Percentiles rank a stretch among this genome's conserved stretches.
Evolutionary conservation across 1,140 invertebrate genomes (phyloP).

Genomic region (Amphibalanus amphitrite): DNA sequence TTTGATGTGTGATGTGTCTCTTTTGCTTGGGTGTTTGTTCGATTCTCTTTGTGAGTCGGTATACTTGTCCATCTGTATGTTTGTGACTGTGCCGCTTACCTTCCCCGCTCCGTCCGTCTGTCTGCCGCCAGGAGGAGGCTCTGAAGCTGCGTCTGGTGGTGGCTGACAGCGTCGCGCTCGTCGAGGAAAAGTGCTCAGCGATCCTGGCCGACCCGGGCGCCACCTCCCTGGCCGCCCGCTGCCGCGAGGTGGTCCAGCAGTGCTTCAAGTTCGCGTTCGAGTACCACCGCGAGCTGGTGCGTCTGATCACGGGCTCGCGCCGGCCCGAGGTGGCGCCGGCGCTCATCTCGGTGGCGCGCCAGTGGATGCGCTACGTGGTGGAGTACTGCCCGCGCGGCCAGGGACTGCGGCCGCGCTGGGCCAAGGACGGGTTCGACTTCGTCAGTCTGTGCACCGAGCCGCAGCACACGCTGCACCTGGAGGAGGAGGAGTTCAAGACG

Average conservation of each 20-base stretch:
- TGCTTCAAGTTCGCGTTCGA: conserved; percentile 78
- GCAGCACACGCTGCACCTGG: conserved; percentile 41
- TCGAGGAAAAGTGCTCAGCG: conserved; percentile 9
- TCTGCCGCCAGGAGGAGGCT: conserved; percentile 11
- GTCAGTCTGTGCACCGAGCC: conserved; percentile 64
- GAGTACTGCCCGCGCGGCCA: conserved; percentile 62
- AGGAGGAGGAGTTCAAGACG: conserved; percentile 51
- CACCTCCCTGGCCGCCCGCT: too few relatives aligned
- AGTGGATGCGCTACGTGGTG: conserved; percentile 75
- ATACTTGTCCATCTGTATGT: neutral
- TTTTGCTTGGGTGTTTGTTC: too few relatives aligned
- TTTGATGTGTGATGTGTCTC: too few relatives aligned
- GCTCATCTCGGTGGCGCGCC: conserved; percentile 53
- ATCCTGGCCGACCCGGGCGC: too few relatives aligned
- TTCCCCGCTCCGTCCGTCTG: too few relatives aligned
- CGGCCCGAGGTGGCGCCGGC: conserved; percentile 24
- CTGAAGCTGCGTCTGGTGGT: conserved; percentile 11
- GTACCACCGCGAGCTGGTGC: conserved; percentile 62
- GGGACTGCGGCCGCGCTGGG: conserved; percentile 65
- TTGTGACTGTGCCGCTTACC: conserved; percentile 7
- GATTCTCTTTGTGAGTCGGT: too few relatives aligned
- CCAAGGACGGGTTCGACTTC: conserved; percentile 68
- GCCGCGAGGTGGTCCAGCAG: conserved; percentile 61
- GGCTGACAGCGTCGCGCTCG: conserved; percentile 8
- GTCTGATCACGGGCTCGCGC: conserved; percentile 36